Evolutionary conservation across 2,888 invertebrate species (phyloP), one percentile per base, ranked within the genome.

Genomic region (Disparrhopalites patrizii): DNA sequence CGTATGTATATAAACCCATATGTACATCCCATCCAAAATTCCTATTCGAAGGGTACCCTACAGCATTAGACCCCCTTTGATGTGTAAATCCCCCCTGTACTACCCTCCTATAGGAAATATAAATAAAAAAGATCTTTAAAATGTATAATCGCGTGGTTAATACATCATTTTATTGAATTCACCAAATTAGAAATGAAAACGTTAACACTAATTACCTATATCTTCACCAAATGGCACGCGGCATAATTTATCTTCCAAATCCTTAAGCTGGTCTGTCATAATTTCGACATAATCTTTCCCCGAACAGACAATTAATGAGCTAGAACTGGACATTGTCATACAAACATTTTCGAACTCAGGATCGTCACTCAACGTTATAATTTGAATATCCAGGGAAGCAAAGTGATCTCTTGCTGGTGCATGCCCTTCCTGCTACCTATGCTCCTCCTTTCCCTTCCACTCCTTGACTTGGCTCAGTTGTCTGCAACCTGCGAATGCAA

Each of bases 161-260:
- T 40, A 56, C 7, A 31, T 3, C 28, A 33, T 28, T 27, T 27
- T 8, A 4, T 25, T 3, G n/a, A n/a, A n/a, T 50, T 13, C 50
- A 50, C 13, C 3, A 20, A 50, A 5, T 20, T 23, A 3, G 20
- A 23, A n/a, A 51, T 51, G 7, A 1, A 23, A 23, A 23, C 20
- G 10, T 38, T 31, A 54, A 18, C 15, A 33, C 8, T 8, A 40
- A 43, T 33, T 67, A 73, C 75, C 63, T 66, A 70, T 66, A 57
- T 73, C 75, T 60, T 75, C 75, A 56, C 68, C 71, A 20, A 64
- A 73, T n/a, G 75, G 75, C 61, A 73, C 67, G 8, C 69, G 67
- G 51, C 75, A 73, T 8, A 75, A 58, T 61, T 73, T 73, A 27
- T 75, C 75, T n/a, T 72, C 73, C 10, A 75, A 51, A 1, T 67